Evolutionary conservation across 1,140 invertebrate species (phyloP).

Genomic region (Procambarus clarkii): DNA sequence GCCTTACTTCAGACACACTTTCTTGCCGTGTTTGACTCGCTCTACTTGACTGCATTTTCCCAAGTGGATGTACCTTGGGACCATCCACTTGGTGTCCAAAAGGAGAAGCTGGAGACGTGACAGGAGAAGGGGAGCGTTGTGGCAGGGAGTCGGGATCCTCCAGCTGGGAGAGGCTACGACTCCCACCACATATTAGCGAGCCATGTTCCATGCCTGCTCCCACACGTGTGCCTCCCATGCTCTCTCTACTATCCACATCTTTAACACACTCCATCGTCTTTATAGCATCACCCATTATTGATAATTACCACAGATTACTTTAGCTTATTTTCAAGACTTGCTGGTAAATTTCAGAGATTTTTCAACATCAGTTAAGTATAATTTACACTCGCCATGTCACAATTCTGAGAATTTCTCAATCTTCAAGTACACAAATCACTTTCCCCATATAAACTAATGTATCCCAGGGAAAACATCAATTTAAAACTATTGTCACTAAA

Average conservation of each 20-base stretch:
- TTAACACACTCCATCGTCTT: background rate
- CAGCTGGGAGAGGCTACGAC: background rate
- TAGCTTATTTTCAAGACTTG: background rate
- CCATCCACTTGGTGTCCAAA: background rate
- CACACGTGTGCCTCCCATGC: background rate
- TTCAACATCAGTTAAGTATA: background rate
- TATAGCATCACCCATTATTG: background rate
- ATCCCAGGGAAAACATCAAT: too few species aligned
- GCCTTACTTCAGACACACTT: background rate
- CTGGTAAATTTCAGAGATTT: background rate
- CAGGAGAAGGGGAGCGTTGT: background rate
- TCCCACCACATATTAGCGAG: background rate
- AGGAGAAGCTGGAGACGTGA: background rate
- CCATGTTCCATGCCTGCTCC: background rate
- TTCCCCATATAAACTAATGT: too few species aligned
- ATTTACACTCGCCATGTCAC: too few species aligned
- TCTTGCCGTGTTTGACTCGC: background rate
- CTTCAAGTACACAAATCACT: too few species aligned
- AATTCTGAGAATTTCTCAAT: too few species aligned
- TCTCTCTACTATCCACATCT: background rate
- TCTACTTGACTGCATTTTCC: background rate
- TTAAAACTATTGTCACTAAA: too few species aligned
- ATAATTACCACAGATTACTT: background rate
- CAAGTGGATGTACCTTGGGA: background rate
- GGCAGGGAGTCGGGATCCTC: background rate